phyloP scores from a whole-genome alignment of 2,113 vertebrate species.

The Cygnus buccinator region DNA sequence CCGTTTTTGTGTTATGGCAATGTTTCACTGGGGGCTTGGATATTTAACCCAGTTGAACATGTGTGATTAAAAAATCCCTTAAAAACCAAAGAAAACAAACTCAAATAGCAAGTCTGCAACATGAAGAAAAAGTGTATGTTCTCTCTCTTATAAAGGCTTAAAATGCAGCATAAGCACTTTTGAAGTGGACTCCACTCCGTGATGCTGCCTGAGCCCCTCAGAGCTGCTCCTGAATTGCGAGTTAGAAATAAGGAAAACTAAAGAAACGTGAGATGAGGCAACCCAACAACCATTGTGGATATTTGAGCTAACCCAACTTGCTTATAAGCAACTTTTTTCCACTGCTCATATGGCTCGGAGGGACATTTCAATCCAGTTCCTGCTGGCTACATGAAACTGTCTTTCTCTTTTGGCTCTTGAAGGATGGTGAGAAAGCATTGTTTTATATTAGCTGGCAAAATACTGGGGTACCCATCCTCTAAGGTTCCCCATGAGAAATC shows the following conservation, averaged over 20 bases:
- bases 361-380: slow-evolving; percentile 4
- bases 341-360: slow-evolving; percentile 39
- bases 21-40: neutral
- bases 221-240: neutral
- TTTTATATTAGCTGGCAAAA: neutral
- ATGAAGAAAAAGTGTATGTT: accelerated
- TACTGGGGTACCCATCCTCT: neutral
- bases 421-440: neutral
- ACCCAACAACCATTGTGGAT: neutral
- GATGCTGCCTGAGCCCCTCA: neutral
- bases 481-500: neutral
- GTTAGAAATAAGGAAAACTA: neutral
- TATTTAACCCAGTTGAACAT: neutral
- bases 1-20: neutral
- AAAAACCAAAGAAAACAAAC: neutral
- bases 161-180: neutral
- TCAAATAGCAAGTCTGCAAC: neutral
- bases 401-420: neutral
- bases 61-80: neutral
- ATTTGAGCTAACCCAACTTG: slow-evolving; percentile 20
- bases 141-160: neutral
- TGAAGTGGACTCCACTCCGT: accelerated
- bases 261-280: neutral
- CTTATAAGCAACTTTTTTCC: neutral
- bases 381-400: neutral